Conservation (phyloP, 1,140 invertebrate species). For the Batillaria attramentaria region DNA sequence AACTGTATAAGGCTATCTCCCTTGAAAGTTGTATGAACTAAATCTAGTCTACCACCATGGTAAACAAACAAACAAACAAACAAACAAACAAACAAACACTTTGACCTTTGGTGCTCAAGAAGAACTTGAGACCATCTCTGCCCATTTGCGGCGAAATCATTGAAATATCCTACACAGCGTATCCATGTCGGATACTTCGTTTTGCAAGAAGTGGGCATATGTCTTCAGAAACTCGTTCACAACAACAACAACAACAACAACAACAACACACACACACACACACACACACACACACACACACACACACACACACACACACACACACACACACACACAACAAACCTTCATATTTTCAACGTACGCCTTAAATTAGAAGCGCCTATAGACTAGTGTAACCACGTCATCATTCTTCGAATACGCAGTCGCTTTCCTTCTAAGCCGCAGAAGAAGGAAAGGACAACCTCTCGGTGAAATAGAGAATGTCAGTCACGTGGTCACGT, state of each 20-base stretch:
- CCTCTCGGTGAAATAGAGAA: too few species aligned
- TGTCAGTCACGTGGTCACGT: too few species aligned
- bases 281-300: not conserved
- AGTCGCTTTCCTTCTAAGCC: too few species aligned
- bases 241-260: not conserved
- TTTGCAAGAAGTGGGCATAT: not conserved
- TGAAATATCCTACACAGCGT: not conserved
- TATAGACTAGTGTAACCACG: not conserved
- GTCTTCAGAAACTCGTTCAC: not conserved
- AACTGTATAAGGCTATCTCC: too few species aligned
- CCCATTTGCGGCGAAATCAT: not conserved
- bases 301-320: constrained; percentile 5
- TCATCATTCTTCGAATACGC: too few species aligned
- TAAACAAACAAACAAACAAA: not conserved
- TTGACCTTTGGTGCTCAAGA: too few species aligned
- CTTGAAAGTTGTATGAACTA: too few species aligned
- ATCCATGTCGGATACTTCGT: not conserved
- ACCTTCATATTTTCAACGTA: not conserved
- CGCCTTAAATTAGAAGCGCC: not conserved
- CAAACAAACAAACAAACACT: not conserved
- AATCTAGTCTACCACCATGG: too few species aligned
- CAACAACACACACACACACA: not conserved
- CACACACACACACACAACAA: not conserved
- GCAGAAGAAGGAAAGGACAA: too few species aligned
- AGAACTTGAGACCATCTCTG: not conserved